A percentile compares a stretch with the other conserved stretches of the same genome.
Conservation (phyloP, 2,888 invertebrate genomes). For the Marasmarcha lunaedactyla region DNA sequence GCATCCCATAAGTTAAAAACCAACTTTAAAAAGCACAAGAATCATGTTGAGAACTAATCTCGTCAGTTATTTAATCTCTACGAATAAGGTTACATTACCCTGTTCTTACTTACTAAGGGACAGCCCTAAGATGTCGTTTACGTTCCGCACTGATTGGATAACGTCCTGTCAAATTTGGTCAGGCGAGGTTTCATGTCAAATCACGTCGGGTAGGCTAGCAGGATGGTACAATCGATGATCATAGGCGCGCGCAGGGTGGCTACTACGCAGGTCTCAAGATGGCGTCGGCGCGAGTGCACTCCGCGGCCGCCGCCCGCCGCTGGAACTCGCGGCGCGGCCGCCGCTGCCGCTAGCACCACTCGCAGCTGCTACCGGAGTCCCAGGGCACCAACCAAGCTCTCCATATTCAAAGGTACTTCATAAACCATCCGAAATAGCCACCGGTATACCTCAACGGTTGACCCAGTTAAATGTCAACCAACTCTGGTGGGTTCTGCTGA, state of each 20-base stretch:
- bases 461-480: too few species aligned
- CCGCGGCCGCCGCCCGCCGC: conserved; percentile 5
- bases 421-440: not conserved
- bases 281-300: conserved; percentile 5
- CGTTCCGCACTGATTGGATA: too few species aligned
- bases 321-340: conserved; percentile 7
- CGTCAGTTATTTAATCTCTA: too few species aligned
- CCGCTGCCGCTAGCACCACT: conserved; percentile 8
- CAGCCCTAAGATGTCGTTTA: too few species aligned
- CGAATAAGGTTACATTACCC: too few species aligned
- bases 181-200: not conserved
- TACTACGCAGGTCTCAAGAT: conserved; percentile 4
- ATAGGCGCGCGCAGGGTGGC: conserved; percentile 2
- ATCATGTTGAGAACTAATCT: too few species aligned
- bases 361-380: conserved; percentile 11
- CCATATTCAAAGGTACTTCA: not conserved
- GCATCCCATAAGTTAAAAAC: too few species aligned
- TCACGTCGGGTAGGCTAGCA: conserved; percentile 4
- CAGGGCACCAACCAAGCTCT: conserved; percentile 2
- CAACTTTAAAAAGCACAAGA: too few species aligned
- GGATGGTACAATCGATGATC: not conserved
- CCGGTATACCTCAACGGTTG: not conserved
- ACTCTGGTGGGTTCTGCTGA: too few species aligned
- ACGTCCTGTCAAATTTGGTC: too few species aligned
- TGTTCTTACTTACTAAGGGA: too few species aligned